Percentiles rank a stretch among this genome's conserved stretches.
Evolutionary conservation across 2,113 vertebrate species (phyloP).

Genomic region (Chiloscyllium plagiosum): DNA sequence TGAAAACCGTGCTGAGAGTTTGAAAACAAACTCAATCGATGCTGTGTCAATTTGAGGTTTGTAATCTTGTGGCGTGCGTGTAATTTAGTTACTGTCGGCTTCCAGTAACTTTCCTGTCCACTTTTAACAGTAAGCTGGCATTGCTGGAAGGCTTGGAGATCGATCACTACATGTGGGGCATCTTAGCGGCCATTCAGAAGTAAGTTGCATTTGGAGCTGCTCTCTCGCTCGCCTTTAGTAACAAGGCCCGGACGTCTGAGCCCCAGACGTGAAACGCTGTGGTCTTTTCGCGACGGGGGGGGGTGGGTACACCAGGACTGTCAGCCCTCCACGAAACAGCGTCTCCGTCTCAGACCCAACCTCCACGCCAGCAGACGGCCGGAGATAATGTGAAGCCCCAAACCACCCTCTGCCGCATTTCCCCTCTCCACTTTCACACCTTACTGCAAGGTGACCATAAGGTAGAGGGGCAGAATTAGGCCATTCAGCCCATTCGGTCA

Average conservation of each 20-base stretch:
- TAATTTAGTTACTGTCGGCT: too few relatives aligned
- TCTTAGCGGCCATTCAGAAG: conserved; percentile 92
- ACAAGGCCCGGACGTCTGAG: too few relatives aligned
- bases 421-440: not conserved
- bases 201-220: conserved; percentile 50
- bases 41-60: not conserved
- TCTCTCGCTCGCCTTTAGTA: too few relatives aligned
- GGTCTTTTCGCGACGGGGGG: too few relatives aligned
- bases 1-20: not conserved
- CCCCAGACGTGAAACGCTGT: too few relatives aligned
- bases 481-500: too few relatives aligned
- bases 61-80: not conserved
- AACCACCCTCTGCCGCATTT: not conserved
- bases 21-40: not conserved
- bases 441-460: too few relatives aligned
- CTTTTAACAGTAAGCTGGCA: conserved; percentile 75
- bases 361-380: too few relatives aligned
- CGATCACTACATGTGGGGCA: conserved; percentile 94
- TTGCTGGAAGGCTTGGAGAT: conserved; percentile 88
- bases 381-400: not conserved
- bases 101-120: not conserved
- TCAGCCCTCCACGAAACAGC: too few relatives aligned
- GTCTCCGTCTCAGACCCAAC: too few relatives aligned
- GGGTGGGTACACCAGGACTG: too few relatives aligned
- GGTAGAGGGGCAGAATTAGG: too few relatives aligned